Base-by-base conservation (phyloP, 1,140 invertebrate species). In the Belonocnema kinseyi region DNA sequence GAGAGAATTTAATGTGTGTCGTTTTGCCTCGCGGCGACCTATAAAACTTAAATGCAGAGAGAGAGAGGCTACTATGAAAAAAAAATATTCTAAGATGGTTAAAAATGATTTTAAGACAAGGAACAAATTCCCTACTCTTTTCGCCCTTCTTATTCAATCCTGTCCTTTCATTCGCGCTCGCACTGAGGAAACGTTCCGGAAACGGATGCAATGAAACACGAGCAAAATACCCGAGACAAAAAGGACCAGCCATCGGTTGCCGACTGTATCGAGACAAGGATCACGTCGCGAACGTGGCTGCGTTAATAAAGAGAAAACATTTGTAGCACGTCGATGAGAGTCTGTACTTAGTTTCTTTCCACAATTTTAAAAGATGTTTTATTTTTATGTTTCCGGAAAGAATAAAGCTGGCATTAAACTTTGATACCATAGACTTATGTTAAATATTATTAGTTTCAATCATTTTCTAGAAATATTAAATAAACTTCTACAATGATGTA, bases 191-290 rank as follows among this genome's bases (percentile, higher is more conserved):
- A 13, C 14, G 61, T 66, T 66, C 40, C 61, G 61, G 61, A 16
- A 66, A 66, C 61, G 61, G 61, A 66, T 40, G 61, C 61, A 66
- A 66, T 66, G 40, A 66, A 66, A 66, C n/a, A 66, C 61, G 61
- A 66, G 61, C 14, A 40, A 66, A 66, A 66, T 66, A 4, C 21
- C 33, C 13, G 61, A 66, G 61, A 66, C 61, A 66, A 66, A 66
- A 26, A 33, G 61, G n/a, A 66, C 26, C 61, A 10, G 7, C 61
- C 33, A 33, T 66, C 26, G 53, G 17, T 19, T 66, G 11, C 58
- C 26, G 61, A 66, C 33, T 66, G 26, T 66, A 66, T 66, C 61
- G 16, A 66, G 40, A 66, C 26, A 66, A 66, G 21, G 16, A 66
- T 66, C 61, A 66, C 61, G 61, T 66, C 26, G 11, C 61, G 26